These are phyloP conservation scores for Tangara arthus DNA, from an alignment of 2,797 vertebrate genomes.

Conservation along the genomic window DNA sequence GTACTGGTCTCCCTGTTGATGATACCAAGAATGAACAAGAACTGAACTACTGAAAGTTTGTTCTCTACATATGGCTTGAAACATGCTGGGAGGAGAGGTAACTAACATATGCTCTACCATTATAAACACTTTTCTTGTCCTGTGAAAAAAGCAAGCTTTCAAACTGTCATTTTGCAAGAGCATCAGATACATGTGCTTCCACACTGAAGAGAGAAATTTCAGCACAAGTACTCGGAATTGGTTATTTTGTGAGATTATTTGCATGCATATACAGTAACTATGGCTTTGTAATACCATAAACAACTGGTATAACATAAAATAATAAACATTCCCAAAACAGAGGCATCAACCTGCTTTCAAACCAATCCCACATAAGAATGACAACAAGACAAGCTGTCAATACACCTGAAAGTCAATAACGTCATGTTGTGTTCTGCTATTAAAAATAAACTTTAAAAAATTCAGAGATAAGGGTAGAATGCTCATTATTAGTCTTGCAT, in stretches of 20 bases:
- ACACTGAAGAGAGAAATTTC: slow-evolving; percentile 17
- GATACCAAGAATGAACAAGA: neutral
- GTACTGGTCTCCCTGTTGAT: neutral
- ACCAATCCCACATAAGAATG: neutral
- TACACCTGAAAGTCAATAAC: neutral
- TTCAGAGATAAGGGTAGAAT: neutral
- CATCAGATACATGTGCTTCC: slow-evolving; percentile 14
- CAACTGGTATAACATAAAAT: neutral
- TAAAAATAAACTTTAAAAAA: neutral
- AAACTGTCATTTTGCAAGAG: slow-evolving; percentile 26
- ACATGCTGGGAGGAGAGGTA: neutral
- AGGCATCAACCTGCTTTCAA: neutral
- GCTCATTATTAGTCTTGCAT: neutral
- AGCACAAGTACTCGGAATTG: neutral
- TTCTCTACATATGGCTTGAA: neutral
- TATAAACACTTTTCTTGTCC: slow-evolving; percentile 40
- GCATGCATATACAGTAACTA: neutral
- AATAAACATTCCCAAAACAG: neutral
- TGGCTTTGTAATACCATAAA: neutral
- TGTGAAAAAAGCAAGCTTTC: slow-evolving; percentile 45
- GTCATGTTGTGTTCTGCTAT: neutral
- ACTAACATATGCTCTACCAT: slow-evolving; percentile 17
- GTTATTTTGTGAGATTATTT: neutral
- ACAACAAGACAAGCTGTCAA: neutral
- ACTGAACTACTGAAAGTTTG: neutral